These are phyloP conservation scores for Urocyon cinereoargenteus DNA, from an alignment of 2,797 vertebrate species.

Conservation along the genomic window DNA sequence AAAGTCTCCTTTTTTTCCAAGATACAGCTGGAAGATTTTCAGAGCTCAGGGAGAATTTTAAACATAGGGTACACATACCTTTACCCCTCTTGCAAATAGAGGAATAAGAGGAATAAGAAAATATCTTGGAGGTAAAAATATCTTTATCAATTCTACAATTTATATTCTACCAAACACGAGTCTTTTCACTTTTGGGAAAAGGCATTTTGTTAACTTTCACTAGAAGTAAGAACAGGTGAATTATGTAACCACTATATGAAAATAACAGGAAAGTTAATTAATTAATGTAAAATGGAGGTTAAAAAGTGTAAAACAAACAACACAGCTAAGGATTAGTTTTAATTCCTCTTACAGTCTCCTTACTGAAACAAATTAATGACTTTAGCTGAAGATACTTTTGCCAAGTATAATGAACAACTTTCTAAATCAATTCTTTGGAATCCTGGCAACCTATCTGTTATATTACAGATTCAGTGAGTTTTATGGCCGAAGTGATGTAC, in stretches of 20 bases:
- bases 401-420: not conserved
- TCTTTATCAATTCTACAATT: not conserved
- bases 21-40: conserved; percentile 77
- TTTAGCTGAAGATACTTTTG: not conserved
- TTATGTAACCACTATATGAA: not conserved
- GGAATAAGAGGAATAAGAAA: not conserved
- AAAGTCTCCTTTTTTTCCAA: conserved; percentile 73
- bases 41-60: conserved; percentile 59
- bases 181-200: not conserved
- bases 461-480: not conserved
- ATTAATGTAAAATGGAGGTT: not conserved
- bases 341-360: not conserved
- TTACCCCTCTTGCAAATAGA: not conserved
- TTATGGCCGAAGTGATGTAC: conserved; percentile 10
- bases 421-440: not conserved
- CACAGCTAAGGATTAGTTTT: not conserved
- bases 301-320: conserved; percentile 18
- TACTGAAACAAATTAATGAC: conserved; percentile 27
- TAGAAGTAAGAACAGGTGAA: conserved; percentile 14
- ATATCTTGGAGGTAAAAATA: conserved; percentile 11
- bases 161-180: conserved; percentile 12
- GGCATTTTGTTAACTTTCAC: conserved; percentile 46
- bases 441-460: not conserved
- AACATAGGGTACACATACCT: not conserved
- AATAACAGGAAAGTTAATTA: conserved; percentile 15